phyloP scores from a whole-genome alignment of 2,888 invertebrate species.

The Drosophila hamatofila region DNA sequence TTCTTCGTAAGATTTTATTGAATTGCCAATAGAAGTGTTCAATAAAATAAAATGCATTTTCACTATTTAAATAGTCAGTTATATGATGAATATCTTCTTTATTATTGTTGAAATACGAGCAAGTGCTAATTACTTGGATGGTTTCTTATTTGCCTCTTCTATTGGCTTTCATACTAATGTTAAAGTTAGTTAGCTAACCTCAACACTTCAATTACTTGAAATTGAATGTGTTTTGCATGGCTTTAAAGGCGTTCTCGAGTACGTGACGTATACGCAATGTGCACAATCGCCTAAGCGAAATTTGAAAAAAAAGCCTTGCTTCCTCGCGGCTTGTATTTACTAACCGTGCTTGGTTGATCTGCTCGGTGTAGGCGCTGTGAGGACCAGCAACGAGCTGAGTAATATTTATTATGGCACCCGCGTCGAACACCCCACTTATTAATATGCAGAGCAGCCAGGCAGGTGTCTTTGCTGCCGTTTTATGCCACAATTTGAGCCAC shows the following conservation, averaged over 20 bases:
- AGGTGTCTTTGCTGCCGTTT: conserved; percentile 77
- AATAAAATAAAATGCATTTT: too few relatives aligned
- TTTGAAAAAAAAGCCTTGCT: background rate
- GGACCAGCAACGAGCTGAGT: conserved; percentile 31
- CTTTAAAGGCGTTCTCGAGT: conserved; percentile 13
- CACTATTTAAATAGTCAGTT: too few relatives aligned
- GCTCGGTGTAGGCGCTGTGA: conserved; percentile 12
- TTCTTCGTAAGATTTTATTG: background rate
- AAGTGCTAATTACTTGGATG: too few relatives aligned
- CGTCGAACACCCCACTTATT: conserved; percentile 58
- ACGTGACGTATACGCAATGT: conserved; percentile 56
- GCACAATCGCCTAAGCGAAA: conserved; percentile 34
- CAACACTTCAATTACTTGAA: conserved; percentile 12
- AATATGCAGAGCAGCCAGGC: conserved; percentile 71
- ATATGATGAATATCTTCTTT: too few relatives aligned
- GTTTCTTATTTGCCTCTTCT: too few relatives aligned
- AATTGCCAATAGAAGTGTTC: too few relatives aligned
- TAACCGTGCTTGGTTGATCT: conserved; percentile 21
- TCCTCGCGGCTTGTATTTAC: conserved; percentile 1
- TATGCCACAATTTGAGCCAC: conserved; percentile 76
- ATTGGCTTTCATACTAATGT: background rate
- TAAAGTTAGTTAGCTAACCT: background rate
- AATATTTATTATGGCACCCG: conserved; percentile 68
- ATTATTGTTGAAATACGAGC: too few relatives aligned
- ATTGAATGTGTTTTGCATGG: conserved; percentile 16